phyloP scores from a whole-genome alignment of 1,140 invertebrate species.

The Penaeus vannamei region DNA sequence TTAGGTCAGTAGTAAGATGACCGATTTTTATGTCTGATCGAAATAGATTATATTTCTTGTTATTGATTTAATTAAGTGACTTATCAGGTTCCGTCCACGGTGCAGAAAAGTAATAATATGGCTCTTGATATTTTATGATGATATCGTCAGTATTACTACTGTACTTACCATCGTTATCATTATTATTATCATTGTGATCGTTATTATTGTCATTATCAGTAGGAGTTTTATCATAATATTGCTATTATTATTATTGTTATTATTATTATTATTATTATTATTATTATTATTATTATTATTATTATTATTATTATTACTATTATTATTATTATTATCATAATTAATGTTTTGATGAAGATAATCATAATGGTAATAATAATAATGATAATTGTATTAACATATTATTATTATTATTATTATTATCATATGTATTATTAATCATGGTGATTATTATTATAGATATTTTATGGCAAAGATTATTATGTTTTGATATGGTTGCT shows the following conservation, averaged over 20 bases:
- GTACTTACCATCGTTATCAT: background rate
- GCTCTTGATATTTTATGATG: background rate
- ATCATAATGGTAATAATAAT: no score
- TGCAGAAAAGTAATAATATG: no score
- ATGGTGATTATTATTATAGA: conserved; percentile 4
- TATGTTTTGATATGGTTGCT: conserved; percentile 61
- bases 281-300: conserved; percentile 16
- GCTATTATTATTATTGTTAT: background rate
- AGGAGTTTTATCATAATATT: background rate
- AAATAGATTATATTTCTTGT: no score
- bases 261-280: background rate
- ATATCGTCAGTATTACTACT: background rate
- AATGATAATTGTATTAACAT: no score
- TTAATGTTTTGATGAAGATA: background rate
- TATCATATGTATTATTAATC: background rate
- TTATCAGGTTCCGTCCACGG: no score
- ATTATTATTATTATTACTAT: conserved; percentile 1
- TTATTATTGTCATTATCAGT: background rate
- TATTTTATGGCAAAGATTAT: conserved; percentile 57
- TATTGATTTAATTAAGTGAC: no score
- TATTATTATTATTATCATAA: conserved; percentile 20
- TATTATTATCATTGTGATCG: background rate
- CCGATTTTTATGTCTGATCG: no score
- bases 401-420: background rate
- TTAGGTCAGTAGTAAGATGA: no score